A percentile compares a stretch with the other conserved stretches of the same genome.
These are phyloP conservation scores for Crossocerus cetratus DNA, from an alignment of 2,888 invertebrate species.

Conservation along the genomic window DNA sequence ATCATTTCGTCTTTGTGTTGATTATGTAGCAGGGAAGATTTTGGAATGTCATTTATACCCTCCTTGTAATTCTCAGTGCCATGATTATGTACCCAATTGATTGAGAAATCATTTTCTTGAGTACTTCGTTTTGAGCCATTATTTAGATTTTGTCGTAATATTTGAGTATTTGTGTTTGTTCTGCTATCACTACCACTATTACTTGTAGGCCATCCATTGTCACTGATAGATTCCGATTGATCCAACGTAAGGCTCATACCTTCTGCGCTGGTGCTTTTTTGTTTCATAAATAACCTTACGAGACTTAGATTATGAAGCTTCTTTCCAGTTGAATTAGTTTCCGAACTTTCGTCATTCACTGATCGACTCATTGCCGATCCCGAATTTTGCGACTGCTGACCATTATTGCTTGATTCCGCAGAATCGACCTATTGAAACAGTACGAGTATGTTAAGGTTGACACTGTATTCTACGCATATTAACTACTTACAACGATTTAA, in stretches of 20 bases:
- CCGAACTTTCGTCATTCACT: slow-evolving; percentile 71
- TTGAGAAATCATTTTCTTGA: slow-evolving; percentile 71
- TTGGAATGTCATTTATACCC: slow-evolving; percentile 58
- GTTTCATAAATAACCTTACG: slow-evolving; percentile 93
- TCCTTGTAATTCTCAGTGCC: slow-evolving; percentile 58
- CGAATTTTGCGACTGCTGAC: slow-evolving; percentile 67
- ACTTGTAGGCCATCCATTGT: slow-evolving; percentile 86
- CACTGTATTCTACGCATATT: not conserved
- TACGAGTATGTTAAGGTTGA: not conserved
- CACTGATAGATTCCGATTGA: slow-evolving; percentile 83
- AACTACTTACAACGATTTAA: not conserved
- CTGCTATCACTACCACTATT: slow-evolving; percentile 81
- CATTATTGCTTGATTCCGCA: slow-evolving; percentile 71
- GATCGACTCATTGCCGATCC: slow-evolving; percentile 72
- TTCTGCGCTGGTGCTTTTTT: slow-evolving; percentile 90
- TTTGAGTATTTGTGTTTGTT: slow-evolving; percentile 69
- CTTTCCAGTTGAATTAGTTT: slow-evolving; percentile 66
- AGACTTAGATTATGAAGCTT: slow-evolving; percentile 87
- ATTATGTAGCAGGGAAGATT: slow-evolving; percentile 52
- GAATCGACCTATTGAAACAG: slow-evolving; percentile 69
- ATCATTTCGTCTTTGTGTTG: slow-evolving; percentile 78
- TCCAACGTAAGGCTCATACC: slow-evolving; percentile 85
- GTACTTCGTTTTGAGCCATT: slow-evolving; percentile 52
- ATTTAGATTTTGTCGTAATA: slow-evolving; percentile 66
- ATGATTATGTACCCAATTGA: slow-evolving; percentile 70